Evolutionary conservation across 2,113 vertebrate species (phyloP), one percentile per base, ranked within the genome.

Genomic region (Lampris incognitus): DNA sequence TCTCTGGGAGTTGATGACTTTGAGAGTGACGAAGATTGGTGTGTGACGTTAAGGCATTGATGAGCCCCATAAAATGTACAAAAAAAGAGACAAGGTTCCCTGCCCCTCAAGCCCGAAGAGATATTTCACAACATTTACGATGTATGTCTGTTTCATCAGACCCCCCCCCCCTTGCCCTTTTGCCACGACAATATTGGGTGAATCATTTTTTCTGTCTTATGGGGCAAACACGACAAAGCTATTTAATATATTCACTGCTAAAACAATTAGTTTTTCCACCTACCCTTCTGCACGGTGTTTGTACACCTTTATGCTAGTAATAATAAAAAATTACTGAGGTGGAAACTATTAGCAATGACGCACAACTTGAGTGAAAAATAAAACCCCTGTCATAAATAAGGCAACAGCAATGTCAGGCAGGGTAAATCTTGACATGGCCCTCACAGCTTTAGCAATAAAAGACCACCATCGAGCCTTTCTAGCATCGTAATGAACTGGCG

Each of bases 11-110:
- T 69, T 42, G 72, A 75, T 71, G 75, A 79, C 84, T 85, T 76
- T 48, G 63, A 79, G 69, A 86, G 73, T 87, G 87, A 91, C 82
- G 78, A 83, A 89, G 89, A 91, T 90, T 89, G 88, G 82, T 88
- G 82, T 72, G 82, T 24, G 81, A 87, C 85, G 72, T 61, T 54
- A 67, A 70, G 79, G 83, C 41, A 81, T 74, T 76, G 50, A 78
- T 83, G 82, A 71, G 62, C 72, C 73, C 83, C 80, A 83, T 49
- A 77, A 83, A 87, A 89, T 82, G 82, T 81, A 85, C 24, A 85
- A 90, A 76, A 79, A 74, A 64, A 60, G 41, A 11, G 82, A 72
- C 73, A 55, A 78, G 57, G 56, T 52, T 64, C 72, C 70, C 61
- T 64, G 63, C 66, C 9, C 65, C 63, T 65, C 68, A 70, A 55